Base-by-base conservation (phyloP, 2,113 vertebrate genomes). In the Paramisgurnus dabryanus region DNA sequence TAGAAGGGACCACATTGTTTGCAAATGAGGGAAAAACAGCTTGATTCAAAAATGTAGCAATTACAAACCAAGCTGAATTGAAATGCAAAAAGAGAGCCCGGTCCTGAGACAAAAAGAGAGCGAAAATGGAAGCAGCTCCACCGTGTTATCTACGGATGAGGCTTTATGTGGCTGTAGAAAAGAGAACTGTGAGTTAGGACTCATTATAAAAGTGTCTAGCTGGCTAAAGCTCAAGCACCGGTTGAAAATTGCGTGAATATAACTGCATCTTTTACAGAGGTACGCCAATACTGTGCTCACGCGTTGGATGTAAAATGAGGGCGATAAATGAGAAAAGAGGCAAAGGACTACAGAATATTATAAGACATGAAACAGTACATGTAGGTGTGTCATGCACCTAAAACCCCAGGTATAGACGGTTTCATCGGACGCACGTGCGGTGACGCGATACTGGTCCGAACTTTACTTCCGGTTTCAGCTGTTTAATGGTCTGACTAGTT, bases 181-280 rank as follows among this genome's bases (percentile, higher is more conserved):
- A 70, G 85, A 87, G 86, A 68, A 82, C 76, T 55, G 76, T 55
- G 84, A 85, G 87, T 88, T 87, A 78, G 78, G 75, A 89, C 87
- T 89, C 90, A 90, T 92, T 91, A 89, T 91, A 93, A 92, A 92
- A 91, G 84, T 89, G 91, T 90, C 88, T 81, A 89, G 90, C 85
- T 91, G 84, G 90, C 91, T 89, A 80, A 92, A 91, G 85, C 65
- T 58, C 78, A 85, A 17, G 69, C 85, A 81, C 49, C 76, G 83
- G 83, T 85, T 86, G 85, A 89, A 91, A 92, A 90, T 87, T 85
- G 87, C 84, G 58, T 90, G 92, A 91, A 91, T 91, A 89, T 91
- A 92, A 92, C 88, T 91, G 88, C 90, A 93, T 92, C 63, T 57
- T 9, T 89, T 92, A 88, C 87, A 75, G 0, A 40, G 15, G 85